Evolutionary conservation across 2,888 invertebrate genomes (phyloP).

Genomic region (Calameuta pallipes): DNA sequence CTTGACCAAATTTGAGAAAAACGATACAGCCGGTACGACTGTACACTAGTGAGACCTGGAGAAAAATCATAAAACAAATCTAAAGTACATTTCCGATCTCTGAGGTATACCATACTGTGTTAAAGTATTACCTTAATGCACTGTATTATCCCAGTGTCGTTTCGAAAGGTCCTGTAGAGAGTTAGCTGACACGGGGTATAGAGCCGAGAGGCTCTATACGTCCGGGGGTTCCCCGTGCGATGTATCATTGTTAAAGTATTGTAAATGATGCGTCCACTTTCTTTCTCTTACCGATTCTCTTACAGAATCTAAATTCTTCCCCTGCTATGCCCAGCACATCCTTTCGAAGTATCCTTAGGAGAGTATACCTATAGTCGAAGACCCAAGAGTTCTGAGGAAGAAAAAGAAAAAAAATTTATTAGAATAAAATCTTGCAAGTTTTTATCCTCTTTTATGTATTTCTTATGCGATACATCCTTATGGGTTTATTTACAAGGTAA

Average conservation of each 20-base stretch:
- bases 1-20: background rate
- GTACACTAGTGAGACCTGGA: background rate
- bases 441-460: background rate
- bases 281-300: conserved; percentile 1
- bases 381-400: background rate
- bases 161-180: background rate
- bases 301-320: background rate
- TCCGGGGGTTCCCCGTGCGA: conserved; percentile 39
- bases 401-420: background rate
- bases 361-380: background rate
- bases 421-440: background rate
- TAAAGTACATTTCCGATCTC: background rate
- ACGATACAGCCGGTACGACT: background rate
- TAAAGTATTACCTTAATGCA: background rate
- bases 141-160: background rate
- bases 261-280: conserved; percentile 40
- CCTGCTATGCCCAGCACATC: background rate
- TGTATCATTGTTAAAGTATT: conserved; percentile 57
- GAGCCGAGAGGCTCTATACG: conserved; percentile 36
- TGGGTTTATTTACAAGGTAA: background rate
- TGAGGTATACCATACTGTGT: background rate
- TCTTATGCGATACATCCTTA: background rate
- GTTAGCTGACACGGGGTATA: background rate
- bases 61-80: background rate
- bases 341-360: background rate